Percentiles rank a stretch among this genome's conserved stretches.
Evolutionary conservation across 2,888 invertebrate genomes (phyloP).

Genomic region (Tortrix viridana): DNA sequence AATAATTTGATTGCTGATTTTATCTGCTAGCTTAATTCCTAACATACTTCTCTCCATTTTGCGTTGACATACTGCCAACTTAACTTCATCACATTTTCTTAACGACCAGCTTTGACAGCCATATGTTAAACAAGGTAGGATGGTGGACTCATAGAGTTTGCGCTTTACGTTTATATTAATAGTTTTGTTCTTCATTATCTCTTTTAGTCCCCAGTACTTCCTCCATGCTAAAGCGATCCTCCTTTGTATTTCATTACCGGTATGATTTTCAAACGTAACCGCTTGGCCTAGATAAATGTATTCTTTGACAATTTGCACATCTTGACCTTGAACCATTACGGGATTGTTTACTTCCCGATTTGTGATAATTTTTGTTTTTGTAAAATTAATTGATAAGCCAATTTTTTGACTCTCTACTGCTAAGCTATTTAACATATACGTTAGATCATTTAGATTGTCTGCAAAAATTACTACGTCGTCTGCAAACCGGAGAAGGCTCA

Average conservation of each 20-base stretch:
- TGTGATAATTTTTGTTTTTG: slow-evolving; percentile 4
- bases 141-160: background rate
- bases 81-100: background rate
- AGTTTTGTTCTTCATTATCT: slow-evolving; percentile 5
- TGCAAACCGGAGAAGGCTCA: slow-evolving; percentile 31
- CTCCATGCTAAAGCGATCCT: no score
- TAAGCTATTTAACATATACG: slow-evolving; percentile 31
- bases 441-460: slow-evolving; percentile 7
- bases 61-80: slow-evolving; percentile 2
- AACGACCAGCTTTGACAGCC: slow-evolving; percentile 4
- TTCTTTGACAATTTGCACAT: no score
- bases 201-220: background rate
- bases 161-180: background rate
- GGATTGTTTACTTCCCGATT: no score
- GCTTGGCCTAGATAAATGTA: no score
- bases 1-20: slow-evolving; percentile 2
- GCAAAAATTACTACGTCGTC: slow-evolving; percentile 13
- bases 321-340: no score
- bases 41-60: slow-evolving; percentile 11
- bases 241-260: no score
- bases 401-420: slow-evolving; percentile 25
- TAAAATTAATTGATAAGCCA: slow-evolving; percentile 28
- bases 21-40: slow-evolving; percentile 1
- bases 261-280: no score
- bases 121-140: slow-evolving; percentile 2